phyloP scores from a whole-genome alignment of 1,140 invertebrate species.

The Sitophilus oryzae region DNA sequence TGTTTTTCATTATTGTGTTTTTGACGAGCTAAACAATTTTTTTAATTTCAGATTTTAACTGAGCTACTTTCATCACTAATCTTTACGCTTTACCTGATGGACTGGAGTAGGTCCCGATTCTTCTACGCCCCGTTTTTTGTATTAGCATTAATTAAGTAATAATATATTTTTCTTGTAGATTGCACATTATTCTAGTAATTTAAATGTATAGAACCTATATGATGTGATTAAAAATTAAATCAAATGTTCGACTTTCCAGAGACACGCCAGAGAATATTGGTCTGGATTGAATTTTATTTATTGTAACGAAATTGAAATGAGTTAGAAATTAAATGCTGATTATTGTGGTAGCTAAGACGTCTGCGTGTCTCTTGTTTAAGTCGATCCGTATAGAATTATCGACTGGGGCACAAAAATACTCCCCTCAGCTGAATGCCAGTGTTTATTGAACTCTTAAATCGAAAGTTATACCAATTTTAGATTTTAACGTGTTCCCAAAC shows the following conservation, averaged over 20 bases:
- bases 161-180: slow-evolving; percentile 34
- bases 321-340: neutral
- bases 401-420: slow-evolving; percentile 30
- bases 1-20: neutral
- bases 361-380: neutral
- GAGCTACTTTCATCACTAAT: slow-evolving; percentile 29
- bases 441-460: too few species aligned
- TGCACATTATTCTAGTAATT: slow-evolving; percentile 35
- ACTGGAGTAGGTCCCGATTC: slow-evolving; percentile 18
- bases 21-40: too few species aligned
- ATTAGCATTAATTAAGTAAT: slow-evolving; percentile 27
- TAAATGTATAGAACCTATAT: slow-evolving; percentile 35
- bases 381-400: slow-evolving; percentile 12
- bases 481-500: slow-evolving; percentile 1
- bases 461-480: neutral
- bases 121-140: slow-evolving; percentile 32
- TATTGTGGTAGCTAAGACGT: neutral
- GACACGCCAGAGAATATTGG: too few species aligned
- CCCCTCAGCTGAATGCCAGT: slow-evolving; percentile 15
- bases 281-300: too few species aligned
- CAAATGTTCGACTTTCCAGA: too few species aligned
- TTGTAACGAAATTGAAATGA: neutral
- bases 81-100: slow-evolving; percentile 35
- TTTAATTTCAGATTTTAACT: slow-evolving; percentile 29
- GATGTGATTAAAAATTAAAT: too few species aligned